phyloP scores from a whole-genome alignment of 2,888 invertebrate genomes.

The Branchipolynoe longqiensis region DNA sequence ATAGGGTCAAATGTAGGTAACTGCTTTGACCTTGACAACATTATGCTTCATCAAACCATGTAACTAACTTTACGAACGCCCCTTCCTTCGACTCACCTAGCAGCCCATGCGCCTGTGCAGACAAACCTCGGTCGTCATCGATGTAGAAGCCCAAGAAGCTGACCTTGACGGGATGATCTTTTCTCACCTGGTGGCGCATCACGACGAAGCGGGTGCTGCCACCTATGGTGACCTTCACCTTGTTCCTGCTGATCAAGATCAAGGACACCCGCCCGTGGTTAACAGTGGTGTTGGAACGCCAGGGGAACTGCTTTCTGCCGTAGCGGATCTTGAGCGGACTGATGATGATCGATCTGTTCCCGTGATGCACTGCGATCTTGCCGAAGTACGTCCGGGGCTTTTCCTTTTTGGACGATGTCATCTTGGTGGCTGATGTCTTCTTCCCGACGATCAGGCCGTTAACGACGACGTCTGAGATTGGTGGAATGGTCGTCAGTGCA shows the following conservation, averaged over 20 bases:
- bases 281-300: constrained; percentile 29
- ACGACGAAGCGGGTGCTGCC: constrained; percentile 51
- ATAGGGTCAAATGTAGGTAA: too few species aligned
- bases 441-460: constrained; percentile 62
- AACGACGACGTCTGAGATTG: constrained; percentile 61
- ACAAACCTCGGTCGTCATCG: constrained; percentile 55
- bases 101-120: constrained; percentile 62
- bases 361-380: constrained; percentile 33
- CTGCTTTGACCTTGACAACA: too few species aligned
- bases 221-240: constrained; percentile 40
- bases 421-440: background rate
- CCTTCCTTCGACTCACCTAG: constrained; percentile 65
- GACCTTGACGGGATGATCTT: constrained; percentile 51
- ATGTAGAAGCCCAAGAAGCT: constrained; percentile 66
- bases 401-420: constrained; percentile 1
- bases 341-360: background rate
- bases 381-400: constrained; percentile 57
- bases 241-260: background rate
- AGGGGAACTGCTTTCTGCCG: background rate
- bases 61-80: too few species aligned
- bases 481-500: too few species aligned
- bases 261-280: background rate
- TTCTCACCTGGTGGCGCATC: constrained; percentile 60
- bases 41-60: too few species aligned
- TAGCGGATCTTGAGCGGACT: background rate